Conservation (phyloP, 2,888 invertebrate genomes). For the Coecobrya sp. region DNA sequence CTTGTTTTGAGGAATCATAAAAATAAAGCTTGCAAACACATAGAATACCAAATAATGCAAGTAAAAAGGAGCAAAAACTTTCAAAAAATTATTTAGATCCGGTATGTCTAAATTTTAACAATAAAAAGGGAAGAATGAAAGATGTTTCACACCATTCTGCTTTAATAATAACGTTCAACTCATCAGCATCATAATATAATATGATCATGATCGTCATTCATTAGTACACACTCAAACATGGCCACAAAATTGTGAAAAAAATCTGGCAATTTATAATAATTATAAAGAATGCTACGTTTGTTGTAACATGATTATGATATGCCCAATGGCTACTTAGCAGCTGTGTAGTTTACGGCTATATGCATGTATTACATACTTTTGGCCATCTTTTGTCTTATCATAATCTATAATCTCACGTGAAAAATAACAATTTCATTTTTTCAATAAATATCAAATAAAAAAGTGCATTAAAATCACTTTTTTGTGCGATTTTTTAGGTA, state of each 20-base stretch:
- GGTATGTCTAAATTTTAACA: conserved; percentile 60
- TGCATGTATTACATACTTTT: neutral
- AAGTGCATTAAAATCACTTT: neutral
- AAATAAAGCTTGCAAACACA: conserved; percentile 42
- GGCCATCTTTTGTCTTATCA: conserved; percentile 27
- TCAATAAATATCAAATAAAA: conserved; percentile 45
- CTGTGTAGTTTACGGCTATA: neutral
- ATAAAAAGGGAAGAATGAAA: conserved; percentile 30
- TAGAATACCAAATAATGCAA: neutral
- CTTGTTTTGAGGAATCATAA: neutral
- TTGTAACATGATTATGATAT: conserved; percentile 26
- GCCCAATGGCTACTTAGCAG: conserved; percentile 31
- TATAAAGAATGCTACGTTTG: conserved; percentile 12
- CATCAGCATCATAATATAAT: conserved; percentile 30
- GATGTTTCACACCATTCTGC: conserved; percentile 47
- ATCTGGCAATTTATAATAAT: conserved; percentile 49
- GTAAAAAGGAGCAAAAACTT: conserved; percentile 56
- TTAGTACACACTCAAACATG: conserved; percentile 18
- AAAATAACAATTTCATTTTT: conserved; percentile 47
- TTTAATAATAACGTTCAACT: conserved; percentile 29
- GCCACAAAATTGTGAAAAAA: conserved; percentile 45
- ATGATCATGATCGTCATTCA: conserved; percentile 47
- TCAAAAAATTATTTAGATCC: conserved; percentile 62
- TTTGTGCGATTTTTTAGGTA: neutral
- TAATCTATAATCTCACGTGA: conserved; percentile 20